phyloP scores from a whole-genome alignment of 2,888 invertebrate species.

The Volucella bombylans region DNA sequence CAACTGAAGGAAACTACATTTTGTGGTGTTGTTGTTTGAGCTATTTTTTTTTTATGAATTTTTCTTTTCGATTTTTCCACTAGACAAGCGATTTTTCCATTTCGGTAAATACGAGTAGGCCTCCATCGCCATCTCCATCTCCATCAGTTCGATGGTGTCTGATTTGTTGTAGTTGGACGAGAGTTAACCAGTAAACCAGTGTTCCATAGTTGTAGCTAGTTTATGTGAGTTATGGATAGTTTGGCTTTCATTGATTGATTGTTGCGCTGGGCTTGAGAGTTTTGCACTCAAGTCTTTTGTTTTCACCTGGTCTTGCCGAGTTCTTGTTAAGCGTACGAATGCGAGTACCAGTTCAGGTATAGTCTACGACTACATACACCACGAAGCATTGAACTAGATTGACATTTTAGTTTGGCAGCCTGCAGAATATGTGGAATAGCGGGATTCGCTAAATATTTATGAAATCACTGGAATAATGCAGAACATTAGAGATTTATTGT shows the following conservation, averaged over 20 bases:
- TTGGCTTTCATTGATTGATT: slow-evolving; percentile 55
- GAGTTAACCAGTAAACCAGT: slow-evolving; percentile 6
- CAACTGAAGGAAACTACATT: slow-evolving; percentile 49
- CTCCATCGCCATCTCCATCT: no score
- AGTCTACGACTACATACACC: neutral
- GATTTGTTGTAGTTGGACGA: neutral
- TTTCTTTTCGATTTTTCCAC: slow-evolving; percentile 25
- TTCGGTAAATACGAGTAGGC: slow-evolving; percentile 46
- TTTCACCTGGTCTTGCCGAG: slow-evolving; percentile 13
- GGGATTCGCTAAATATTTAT: neutral
- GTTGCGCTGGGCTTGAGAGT: slow-evolving; percentile 19
- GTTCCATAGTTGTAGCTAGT: slow-evolving; percentile 28
- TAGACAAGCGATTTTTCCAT: slow-evolving; percentile 51
- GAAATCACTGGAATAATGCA: neutral
- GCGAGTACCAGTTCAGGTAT: no score
- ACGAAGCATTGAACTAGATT: slow-evolving; percentile 31
- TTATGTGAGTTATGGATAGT: slow-evolving; percentile 37
- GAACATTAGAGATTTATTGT: slow-evolving; percentile 9
- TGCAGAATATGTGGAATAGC: neutral
- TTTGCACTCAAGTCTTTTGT: slow-evolving; percentile 50
- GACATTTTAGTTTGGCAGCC: slow-evolving; percentile 19
- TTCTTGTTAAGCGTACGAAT: neutral
- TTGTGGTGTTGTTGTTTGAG: neutral
- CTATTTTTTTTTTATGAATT: slow-evolving; percentile 2
- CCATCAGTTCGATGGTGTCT: slow-evolving; percentile 16